Percentiles rank a stretch among this genome's conserved stretches.
phyloP scores from a whole-genome alignment of 1,140 invertebrate species.

The Caenorhabditis elegans region WBcel235 BX284605.5:7124001-7124500 shows the following conservation, averaged over 20 bases:
- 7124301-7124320: not conserved
- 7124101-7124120: not conserved
- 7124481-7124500: not conserved
- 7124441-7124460: not conserved
- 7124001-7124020: no score
- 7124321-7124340: not conserved
- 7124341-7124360: not conserved
- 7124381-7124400: not conserved
- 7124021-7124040: no score
- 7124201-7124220: not conserved
- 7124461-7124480: not conserved
- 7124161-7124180: not conserved
- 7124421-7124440: not conserved
- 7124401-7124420: not conserved
- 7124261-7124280: not conserved
- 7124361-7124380: not conserved
- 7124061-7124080: no score
- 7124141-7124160: not conserved
- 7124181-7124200: not conserved
- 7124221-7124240: slow-evolving; percentile 1
- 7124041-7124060: no score
- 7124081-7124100: no score
- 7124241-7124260: not conserved
- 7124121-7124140: not conserved
- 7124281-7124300: not conserved